These are phyloP conservation scores for Dinothrombium tinctorium DNA, from an alignment of 1,140 invertebrate species.

Conservation along the genomic window DNA sequence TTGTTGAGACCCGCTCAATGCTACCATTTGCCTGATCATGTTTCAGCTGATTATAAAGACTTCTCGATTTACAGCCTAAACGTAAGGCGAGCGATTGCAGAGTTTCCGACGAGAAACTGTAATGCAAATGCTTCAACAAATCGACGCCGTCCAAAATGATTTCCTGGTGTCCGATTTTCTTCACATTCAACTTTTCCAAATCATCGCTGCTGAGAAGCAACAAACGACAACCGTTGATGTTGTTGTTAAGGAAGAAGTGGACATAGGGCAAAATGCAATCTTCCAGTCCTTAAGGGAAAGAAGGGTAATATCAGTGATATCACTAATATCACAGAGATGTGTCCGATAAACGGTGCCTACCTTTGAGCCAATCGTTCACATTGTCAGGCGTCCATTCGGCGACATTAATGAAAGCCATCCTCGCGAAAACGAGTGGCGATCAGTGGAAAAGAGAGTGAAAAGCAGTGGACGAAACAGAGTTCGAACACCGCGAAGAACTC, in stretches of 20 bases:
- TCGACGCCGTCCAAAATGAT: constrained; percentile 70
- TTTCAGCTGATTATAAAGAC: constrained; percentile 41
- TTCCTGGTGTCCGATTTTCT: constrained; percentile 72
- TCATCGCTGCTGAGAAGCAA: constrained; percentile 59
- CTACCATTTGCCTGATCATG: constrained; percentile 1
- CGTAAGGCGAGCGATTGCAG: constrained; percentile 60
- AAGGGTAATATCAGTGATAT: background rate
- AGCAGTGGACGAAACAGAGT: too few species aligned
- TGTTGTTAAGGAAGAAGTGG: constrained; percentile 49
- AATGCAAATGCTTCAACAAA: constrained; percentile 62
- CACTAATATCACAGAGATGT: too few species aligned
- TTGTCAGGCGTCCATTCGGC: constrained; percentile 77
- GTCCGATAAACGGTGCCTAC: too few species aligned
- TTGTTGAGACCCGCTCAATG: constrained; percentile 35
- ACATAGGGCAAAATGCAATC: constrained; percentile 52
- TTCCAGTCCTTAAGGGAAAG: constrained; percentile 32
- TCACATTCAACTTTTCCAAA: constrained; percentile 55
- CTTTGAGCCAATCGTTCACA: constrained; percentile 76
- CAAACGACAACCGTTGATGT: constrained; percentile 53
- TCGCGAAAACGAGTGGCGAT: too few species aligned
- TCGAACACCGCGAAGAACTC: too few species aligned
- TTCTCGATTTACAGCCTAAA: constrained; percentile 53
- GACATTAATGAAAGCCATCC: constrained; percentile 41
- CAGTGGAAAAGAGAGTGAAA: too few species aligned
- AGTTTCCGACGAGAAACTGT: constrained; percentile 68